Base-by-base conservation (phyloP, 2,888 invertebrate species). In the Dicycla oo region DNA sequence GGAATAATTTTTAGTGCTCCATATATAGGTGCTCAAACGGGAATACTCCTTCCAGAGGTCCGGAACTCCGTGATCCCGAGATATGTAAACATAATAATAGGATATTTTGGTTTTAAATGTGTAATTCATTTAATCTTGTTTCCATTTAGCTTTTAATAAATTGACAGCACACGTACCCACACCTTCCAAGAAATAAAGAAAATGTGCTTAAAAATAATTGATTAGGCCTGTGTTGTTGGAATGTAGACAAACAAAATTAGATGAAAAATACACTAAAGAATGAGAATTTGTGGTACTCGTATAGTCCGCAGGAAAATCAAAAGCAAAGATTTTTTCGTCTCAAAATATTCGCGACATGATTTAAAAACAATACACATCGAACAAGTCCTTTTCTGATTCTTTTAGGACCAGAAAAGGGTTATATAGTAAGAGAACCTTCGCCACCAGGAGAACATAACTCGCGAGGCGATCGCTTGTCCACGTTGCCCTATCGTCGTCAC, bases 331-430 rank as follows among this genome's bases (percentile, higher is more conserved):
- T 26, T 78, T 77, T 73, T 61, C 57, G 65, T 58, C 66, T 70
- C 38, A 67, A 54, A 71, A 75, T 75, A 71, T 64, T 47, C 34
- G 45, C 53, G 23, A 62, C 72, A 75, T 78, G 69, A 90, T 90
- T 91, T 89, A 82, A 87, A 90, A 89, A 90, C 88, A 91, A 91
- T 87, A 83, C 82, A 64, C 23, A 51, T 34, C 13, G 43, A 84
- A 85, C 76, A 80, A 85, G 88, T 91, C 89, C 91, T 90, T 92
- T 90, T 90, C 86, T 88, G 86, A 79, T 82, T 81, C 81, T 88
- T 91, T 91, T 92, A 94, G 93, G 91, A 92, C 93, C 89, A 91
- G 91, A 90, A 93, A 95, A 95, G 94, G 95, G 95, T 94, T 95
- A 92, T 91, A 87, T 90, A 87, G 88, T 88, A 87, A 89, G 84